Conservation (phyloP, 2,888 invertebrate genomes). For the Apodemia hepburni region DNA sequence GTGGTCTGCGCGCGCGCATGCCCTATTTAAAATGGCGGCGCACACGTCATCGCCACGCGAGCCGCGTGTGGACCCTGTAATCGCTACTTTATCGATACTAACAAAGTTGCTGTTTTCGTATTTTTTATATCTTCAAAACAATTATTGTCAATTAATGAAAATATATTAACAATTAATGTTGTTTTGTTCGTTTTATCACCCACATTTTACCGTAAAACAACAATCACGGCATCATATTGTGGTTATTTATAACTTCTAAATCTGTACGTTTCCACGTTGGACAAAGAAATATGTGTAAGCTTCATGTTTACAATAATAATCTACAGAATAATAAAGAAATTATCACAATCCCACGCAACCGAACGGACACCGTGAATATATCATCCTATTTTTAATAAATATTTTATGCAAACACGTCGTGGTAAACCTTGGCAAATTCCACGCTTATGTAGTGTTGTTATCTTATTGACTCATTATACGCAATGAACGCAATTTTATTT, state of each 20-base stretch:
- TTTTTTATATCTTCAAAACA: slow-evolving; percentile 22
- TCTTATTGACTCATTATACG: too few relatives aligned
- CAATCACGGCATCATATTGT: neutral
- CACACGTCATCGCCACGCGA: slow-evolving; percentile 74
- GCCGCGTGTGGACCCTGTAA: slow-evolving; percentile 66
- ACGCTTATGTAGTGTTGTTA: neutral
- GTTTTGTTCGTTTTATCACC: neutral
- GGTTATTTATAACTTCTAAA: neutral
- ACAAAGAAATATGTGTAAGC: slow-evolving; percentile 1
- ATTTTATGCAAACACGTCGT: neutral
- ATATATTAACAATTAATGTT: slow-evolving; percentile 1
- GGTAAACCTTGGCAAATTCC: neutral
- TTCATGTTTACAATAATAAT: neutral
- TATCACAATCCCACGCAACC: neutral
- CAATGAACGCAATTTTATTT: too few relatives aligned
- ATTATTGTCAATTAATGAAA: neutral
- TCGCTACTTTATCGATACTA: slow-evolving; percentile 55
- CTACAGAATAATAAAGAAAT: neutral
- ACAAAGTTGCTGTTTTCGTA: slow-evolving; percentile 54
- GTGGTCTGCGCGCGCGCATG: slow-evolving; percentile 79
- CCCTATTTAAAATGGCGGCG: slow-evolving; percentile 74
- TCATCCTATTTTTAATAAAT: neutral
- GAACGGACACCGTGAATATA: neutral
- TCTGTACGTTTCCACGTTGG: neutral
- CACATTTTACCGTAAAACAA: neutral